A percentile compares a stretch with the other conserved stretches of the same genome.
Conservation (phyloP, 2,888 invertebrate species). For the Hoplodrina blanda region DNA sequence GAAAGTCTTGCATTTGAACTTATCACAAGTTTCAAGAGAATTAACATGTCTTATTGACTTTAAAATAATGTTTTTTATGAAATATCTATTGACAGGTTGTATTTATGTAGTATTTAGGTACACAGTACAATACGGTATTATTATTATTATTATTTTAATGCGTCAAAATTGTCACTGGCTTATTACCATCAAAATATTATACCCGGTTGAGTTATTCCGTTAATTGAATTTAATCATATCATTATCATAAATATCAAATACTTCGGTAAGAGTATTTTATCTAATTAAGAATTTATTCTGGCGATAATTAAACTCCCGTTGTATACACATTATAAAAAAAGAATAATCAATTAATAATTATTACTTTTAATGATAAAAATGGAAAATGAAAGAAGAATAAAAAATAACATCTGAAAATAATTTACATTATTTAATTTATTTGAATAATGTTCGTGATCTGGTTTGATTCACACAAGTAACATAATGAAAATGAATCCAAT, state of each 20-base stretch:
- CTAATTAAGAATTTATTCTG: background rate
- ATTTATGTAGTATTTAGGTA: conserved; percentile 54
- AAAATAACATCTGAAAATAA: background rate
- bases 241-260: background rate
- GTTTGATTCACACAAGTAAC: conserved; percentile 51
- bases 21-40: conserved; percentile 38
- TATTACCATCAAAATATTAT: conserved; percentile 19
- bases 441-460: background rate
- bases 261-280: background rate
- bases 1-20: conserved; percentile 55
- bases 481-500: conserved; percentile 1
- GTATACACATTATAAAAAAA: conserved; percentile 2
- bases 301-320: background rate
- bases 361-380: background rate
- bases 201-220: background rate
- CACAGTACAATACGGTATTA: conserved; percentile 49
- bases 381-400: background rate
- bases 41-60: conserved; percentile 46
- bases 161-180: conserved; percentile 55
- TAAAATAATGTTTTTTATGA: conserved; percentile 26
- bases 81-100: conserved; percentile 49
- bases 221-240: background rate
- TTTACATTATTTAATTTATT: background rate
- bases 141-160: conserved; percentile 30
- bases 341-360: background rate